Evolutionary conservation across 1,140 invertebrate genomes (phyloP).

Genomic region (Drosophila ananassae): DNA sequence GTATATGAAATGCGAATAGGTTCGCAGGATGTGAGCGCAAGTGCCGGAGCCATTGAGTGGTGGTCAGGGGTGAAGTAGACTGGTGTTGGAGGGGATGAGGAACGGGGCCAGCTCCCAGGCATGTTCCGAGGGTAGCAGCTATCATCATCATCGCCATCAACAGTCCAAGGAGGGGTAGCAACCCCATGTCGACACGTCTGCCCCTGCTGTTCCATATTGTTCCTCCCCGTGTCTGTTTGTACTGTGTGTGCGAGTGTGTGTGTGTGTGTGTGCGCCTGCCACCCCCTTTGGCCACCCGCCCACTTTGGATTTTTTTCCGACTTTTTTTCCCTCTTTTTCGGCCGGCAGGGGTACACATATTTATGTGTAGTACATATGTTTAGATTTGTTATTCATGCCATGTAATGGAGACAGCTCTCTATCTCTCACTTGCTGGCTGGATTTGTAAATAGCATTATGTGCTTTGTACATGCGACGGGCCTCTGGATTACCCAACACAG

Average conservation of each 20-base stretch:
- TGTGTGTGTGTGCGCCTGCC: constrained; percentile 25
- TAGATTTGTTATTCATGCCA: constrained; percentile 75
- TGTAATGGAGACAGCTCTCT: constrained; percentile 57
- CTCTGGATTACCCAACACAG: constrained; percentile 29
- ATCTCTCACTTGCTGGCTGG: constrained; percentile 17
- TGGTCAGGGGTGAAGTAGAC: constrained; percentile 4
- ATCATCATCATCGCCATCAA: constrained; percentile 63
- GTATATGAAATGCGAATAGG: constrained; percentile 84
- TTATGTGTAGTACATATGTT: constrained; percentile 74
- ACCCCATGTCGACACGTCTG: constrained; percentile 34
- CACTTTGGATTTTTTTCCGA: constrained; percentile 41
- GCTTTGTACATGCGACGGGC: constrained; percentile 42
- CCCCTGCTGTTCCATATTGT: constrained; percentile 59
- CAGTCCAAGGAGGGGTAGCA: constrained; percentile 38
- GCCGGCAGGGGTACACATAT: constrained; percentile 57
- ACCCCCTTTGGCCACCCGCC: constrained; percentile 4
- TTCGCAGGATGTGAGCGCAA: constrained; percentile 81
- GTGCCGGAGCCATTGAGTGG: constrained; percentile 64
- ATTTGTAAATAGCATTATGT: constrained; percentile 60
- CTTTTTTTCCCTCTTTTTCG: constrained; percentile 23
- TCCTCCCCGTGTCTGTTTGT: constrained; percentile 28
- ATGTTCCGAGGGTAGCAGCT: constrained; percentile 33
- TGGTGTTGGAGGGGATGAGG: background rate
- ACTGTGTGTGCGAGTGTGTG: constrained; percentile 34
- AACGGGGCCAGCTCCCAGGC: background rate